Evolutionary conservation across 2,888 invertebrate species (phyloP).

Genomic region (Taenaris catops): DNA sequence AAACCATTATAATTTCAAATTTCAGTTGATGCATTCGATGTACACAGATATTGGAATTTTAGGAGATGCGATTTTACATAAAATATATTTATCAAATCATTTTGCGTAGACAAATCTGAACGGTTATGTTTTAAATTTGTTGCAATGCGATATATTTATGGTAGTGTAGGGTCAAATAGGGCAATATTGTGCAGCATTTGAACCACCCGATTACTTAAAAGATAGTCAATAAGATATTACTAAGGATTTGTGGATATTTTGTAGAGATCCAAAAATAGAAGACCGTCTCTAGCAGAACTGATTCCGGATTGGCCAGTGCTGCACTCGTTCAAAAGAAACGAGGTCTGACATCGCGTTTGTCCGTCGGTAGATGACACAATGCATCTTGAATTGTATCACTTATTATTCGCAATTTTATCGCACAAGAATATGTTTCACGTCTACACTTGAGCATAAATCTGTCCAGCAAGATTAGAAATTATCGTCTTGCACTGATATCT

Average conservation of each 20-base stretch:
- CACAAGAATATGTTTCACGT: conserved; percentile 47
- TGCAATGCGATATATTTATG: too few species aligned
- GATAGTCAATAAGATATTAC: conserved; percentile 20
- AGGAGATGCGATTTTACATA: background rate
- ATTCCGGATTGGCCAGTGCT: conserved; percentile 98
- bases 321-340: conserved; percentile 89
- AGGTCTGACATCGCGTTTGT: conserved; percentile 84
- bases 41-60: conserved; percentile 69
- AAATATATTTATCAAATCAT: background rate
- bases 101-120: too few species aligned
- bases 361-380: conserved; percentile 60
- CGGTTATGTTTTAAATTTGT: too few species aligned
- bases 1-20: conserved; percentile 63
- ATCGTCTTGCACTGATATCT: conserved; percentile 29
- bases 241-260: conserved; percentile 69
- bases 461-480: conserved; percentile 39
- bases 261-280: conserved; percentile 82
- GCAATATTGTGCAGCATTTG: conserved; percentile 2
- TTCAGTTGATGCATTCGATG: conserved; percentile 71
- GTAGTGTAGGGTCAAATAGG: conserved; percentile 3
- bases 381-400: conserved; percentile 68
- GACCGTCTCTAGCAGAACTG: conserved; percentile 95
- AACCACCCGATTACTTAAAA: conserved; percentile 5
- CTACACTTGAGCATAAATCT: conserved; percentile 35
- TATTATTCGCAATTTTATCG: conserved; percentile 55